These are phyloP conservation scores for Coregonus ussuriensis DNA, from an alignment of 2,797 vertebrate species.

Conservation along the genomic window DNA sequence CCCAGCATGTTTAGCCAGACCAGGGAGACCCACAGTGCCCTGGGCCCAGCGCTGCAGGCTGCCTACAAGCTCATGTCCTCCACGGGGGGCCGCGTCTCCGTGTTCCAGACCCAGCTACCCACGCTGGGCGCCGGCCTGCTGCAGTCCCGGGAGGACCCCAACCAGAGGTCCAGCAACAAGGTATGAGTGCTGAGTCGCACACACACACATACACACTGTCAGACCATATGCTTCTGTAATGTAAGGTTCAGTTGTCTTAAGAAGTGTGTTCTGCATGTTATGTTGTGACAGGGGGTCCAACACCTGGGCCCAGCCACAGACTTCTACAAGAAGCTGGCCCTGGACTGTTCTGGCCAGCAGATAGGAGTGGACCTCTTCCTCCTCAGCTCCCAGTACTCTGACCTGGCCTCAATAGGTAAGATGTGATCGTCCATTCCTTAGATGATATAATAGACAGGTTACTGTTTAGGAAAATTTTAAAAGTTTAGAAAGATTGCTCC, in stretches of 20 bases:
- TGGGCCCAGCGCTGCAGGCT: constrained; percentile 94
- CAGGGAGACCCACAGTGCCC: constrained; percentile 91
- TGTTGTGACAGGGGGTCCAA: constrained; percentile 82
- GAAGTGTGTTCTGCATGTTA: background rate
- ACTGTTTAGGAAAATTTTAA: background rate
- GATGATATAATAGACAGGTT: background rate
- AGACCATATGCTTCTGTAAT: background rate
- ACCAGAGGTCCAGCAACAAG: constrained; percentile 95
- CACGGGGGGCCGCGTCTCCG: constrained; percentile 90
- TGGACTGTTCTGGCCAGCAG: constrained; percentile 97
- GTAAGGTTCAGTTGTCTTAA: background rate
- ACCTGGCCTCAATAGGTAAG: constrained; percentile 93
- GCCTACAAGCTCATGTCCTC: constrained; percentile 95
- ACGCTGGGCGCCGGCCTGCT: constrained; percentile 87
- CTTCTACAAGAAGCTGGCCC: constrained; percentile 98
- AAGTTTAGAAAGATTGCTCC: no score
- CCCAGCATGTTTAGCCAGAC: constrained; percentile 91
- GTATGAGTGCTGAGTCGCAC: constrained; percentile 60
- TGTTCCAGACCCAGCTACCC: constrained; percentile 95
- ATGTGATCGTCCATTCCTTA: background rate
- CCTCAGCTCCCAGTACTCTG: constrained; percentile 93
- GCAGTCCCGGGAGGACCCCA: constrained; percentile 94
- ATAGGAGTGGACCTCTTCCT: constrained; percentile 96
- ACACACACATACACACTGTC: background rate
- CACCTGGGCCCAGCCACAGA: constrained; percentile 96